Evolutionary conservation across 2,797 vertebrate species (phyloP).

Genomic region (Tauraco hartlaubi): DNA sequence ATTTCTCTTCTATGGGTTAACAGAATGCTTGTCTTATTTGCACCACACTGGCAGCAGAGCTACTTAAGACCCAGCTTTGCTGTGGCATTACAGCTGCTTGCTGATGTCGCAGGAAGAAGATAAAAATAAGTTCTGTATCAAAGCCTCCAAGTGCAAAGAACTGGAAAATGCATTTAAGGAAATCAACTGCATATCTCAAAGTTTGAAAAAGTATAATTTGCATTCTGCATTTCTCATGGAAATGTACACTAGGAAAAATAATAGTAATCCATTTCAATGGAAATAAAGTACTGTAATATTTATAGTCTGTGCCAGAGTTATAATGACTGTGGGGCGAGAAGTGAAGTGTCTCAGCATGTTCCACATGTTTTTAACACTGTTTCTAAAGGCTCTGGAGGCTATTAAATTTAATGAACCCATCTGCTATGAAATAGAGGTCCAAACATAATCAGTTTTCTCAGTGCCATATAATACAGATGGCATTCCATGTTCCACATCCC

Average conservation of each 20-base stretch:
- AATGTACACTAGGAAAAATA: conserved; percentile 67
- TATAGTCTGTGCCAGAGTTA: conserved; percentile 80
- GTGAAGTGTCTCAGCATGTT: conserved; percentile 87
- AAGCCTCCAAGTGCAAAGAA: conserved; percentile 41
- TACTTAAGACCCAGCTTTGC: conserved; percentile 18
- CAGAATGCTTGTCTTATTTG: conserved; percentile 21
- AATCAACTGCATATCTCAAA: conserved; percentile 5
- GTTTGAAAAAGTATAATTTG: conserved; percentile 41
- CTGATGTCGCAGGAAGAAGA: conserved; percentile 27
- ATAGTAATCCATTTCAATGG: conserved; percentile 79
- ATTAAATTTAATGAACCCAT: conserved; percentile 94
- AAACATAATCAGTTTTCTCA: conserved; percentile 82
- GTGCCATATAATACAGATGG: conserved; percentile 85
- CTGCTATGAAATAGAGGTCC: conserved; percentile 86
- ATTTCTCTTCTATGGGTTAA: not conserved
- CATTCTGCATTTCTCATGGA: conserved; percentile 63
- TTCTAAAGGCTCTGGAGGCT: conserved; percentile 87
- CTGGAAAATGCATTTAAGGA: conserved; percentile 42
- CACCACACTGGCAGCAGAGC: conserved; percentile 4
- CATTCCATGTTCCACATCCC: conserved; percentile 74
- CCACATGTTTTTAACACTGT: conserved; percentile 87
- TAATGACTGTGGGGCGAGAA: conserved; percentile 84
- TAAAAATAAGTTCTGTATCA: conserved; percentile 42
- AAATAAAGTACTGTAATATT: conserved; percentile 85
- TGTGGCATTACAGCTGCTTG: conserved; percentile 39